Conservation (phyloP, 2,797 vertebrate genomes). For the Denticeps clupeoides region DNA sequence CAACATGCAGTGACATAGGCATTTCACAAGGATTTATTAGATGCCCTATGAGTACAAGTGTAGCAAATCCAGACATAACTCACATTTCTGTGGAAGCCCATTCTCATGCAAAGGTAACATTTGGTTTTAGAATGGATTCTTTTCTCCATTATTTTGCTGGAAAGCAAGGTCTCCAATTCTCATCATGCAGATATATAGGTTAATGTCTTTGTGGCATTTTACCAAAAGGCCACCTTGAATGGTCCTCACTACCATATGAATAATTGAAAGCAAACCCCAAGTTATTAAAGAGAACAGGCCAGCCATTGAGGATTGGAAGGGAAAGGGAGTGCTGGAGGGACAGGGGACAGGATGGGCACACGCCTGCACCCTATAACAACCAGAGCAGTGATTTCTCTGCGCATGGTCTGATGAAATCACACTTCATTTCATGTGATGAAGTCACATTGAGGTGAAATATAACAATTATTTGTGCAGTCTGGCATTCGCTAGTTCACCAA, state of each 20-base stretch:
- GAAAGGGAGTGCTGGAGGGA: conserved; percentile 15
- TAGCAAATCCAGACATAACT: conserved; percentile 39
- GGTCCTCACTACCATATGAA: conserved; percentile 44
- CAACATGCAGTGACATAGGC: conserved; percentile 8
- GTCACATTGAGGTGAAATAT: too few relatives aligned
- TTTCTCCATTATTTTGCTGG: conserved; percentile 53
- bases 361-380: conserved; percentile 6
- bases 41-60: conserved; percentile 33
- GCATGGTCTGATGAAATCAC: too few relatives aligned
- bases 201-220: conserved; percentile 65
- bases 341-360: conserved; percentile 2
- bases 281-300: conserved; percentile 28
- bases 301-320: conserved; percentile 16
- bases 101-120: conserved; percentile 70
- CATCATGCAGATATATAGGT: conserved; percentile 60
- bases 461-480: too few relatives aligned
- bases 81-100: conserved; percentile 40
- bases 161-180: conserved; percentile 38
- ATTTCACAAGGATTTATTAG: conserved; percentile 21
- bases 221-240: conserved; percentile 57
- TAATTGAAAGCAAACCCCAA: conserved; percentile 52
- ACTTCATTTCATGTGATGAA: too few relatives aligned
- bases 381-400: too few relatives aligned
- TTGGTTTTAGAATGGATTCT: conserved; percentile 61
- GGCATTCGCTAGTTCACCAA: too few relatives aligned